These are phyloP conservation scores for Brachyptera risi DNA, from an alignment of 2,888 invertebrate species.

Conservation along the genomic window DNA sequence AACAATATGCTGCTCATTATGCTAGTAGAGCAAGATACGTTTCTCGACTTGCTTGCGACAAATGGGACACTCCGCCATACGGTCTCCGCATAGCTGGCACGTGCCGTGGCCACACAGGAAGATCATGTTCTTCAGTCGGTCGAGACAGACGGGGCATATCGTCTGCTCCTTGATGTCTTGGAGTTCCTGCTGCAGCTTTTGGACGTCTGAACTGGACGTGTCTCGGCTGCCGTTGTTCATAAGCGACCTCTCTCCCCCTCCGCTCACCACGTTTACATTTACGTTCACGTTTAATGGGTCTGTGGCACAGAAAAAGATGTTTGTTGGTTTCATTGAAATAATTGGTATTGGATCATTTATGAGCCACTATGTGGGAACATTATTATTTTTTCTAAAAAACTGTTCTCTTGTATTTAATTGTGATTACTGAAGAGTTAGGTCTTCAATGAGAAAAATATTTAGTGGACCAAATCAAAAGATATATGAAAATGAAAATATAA, in stretches of 20 bases:
- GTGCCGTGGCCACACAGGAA: conserved; percentile 97
- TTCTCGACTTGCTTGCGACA: conserved; percentile 96
- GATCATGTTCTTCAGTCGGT: conserved; percentile 97
- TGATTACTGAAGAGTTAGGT: no score
- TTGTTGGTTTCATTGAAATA: no score
- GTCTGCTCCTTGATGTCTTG: conserved; percentile 99
- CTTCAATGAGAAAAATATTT: no score
- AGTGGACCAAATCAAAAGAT: no score
- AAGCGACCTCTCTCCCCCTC: conserved; percentile 42
- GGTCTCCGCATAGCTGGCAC: conserved; percentile 98
- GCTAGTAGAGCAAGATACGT: conserved; percentile 81
- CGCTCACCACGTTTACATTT: conserved; percentile 12
- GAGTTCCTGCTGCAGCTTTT: conserved; percentile 87
- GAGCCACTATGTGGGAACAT: no score
- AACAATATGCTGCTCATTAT: no score
- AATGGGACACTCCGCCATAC: conserved; percentile 95
- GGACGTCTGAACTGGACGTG: conserved; percentile 70
- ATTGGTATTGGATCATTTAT: no score
- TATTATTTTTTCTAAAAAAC: no score
- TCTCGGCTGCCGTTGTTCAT: conserved; percentile 67
- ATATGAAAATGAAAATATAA: no score
- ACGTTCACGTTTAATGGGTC: conserved; percentile 9
- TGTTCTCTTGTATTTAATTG: no score
- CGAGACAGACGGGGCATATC: conserved; percentile 97
- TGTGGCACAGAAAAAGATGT: no score